A percentile compares a stretch with the other conserved stretches of the same genome.
phyloP scores from a whole-genome alignment of 1,140 invertebrate genomes.

The Tetragonula clypearis region DNA sequence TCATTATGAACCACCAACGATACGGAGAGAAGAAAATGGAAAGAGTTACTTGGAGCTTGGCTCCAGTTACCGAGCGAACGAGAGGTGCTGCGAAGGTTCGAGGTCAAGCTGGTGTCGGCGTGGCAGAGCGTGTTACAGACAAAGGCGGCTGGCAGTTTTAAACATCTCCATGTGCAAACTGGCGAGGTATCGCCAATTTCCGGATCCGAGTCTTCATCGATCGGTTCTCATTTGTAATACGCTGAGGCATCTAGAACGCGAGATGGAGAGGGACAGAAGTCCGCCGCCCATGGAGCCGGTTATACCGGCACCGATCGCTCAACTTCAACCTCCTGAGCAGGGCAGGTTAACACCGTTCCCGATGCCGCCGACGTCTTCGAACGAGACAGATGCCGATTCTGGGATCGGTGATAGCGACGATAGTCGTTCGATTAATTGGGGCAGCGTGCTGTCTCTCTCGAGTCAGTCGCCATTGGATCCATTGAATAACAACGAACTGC shows the following conservation, averaged over 20 bases:
- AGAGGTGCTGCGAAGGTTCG: slow-evolving; percentile 89
- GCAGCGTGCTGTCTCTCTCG: slow-evolving; percentile 92
- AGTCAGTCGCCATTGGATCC: slow-evolving; percentile 92
- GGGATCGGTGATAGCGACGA: slow-evolving; percentile 90
- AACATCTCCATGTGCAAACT: slow-evolving; percentile 97
- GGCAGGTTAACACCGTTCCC: slow-evolving; percentile 86
- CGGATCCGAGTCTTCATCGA: slow-evolving; percentile 93
- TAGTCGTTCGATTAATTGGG: slow-evolving; percentile 92
- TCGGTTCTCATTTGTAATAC: slow-evolving; percentile 98
- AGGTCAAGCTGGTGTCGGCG: slow-evolving; percentile 88
- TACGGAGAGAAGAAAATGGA: slow-evolving; percentile 93
- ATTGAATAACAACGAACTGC: slow-evolving; percentile 89
- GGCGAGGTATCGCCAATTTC: slow-evolving; percentile 92
- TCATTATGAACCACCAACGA: slow-evolving; percentile 88
- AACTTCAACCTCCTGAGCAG: slow-evolving; percentile 81
- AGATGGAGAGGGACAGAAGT: slow-evolving; percentile 90
- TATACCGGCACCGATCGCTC: slow-evolving; percentile 77
- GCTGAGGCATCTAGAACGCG: slow-evolving; percentile 93
- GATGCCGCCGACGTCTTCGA: slow-evolving; percentile 79
- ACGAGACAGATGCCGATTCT: slow-evolving; percentile 86
- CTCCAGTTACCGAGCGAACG: slow-evolving; percentile 83
- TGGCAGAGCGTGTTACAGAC: slow-evolving; percentile 89
- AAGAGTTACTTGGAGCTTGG: slow-evolving; percentile 94
- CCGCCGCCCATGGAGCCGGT: slow-evolving; percentile 79
- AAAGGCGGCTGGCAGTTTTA: slow-evolving; percentile 92